These are phyloP conservation scores for Sanderia malayensis DNA, from an alignment of 30 jellyfish, hydroid and myxozoan genomes.

Conservation along the genomic window DNA sequence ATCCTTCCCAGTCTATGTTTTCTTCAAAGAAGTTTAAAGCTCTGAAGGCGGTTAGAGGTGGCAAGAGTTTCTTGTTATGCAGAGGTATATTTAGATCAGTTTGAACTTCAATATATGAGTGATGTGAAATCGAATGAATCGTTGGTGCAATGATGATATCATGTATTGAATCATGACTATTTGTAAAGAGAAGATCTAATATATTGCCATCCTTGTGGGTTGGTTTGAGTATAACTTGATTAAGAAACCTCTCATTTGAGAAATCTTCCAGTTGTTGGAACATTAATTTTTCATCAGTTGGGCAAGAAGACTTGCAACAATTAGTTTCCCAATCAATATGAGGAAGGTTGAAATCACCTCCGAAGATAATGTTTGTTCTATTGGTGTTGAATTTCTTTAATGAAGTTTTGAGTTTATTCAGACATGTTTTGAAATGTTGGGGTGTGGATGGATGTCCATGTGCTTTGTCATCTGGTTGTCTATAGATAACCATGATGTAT, in stretches of 20 bases:
- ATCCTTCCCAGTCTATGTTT: background rate
- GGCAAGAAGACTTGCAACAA: background rate
- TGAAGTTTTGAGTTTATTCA: background rate
- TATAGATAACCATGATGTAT: background rate
- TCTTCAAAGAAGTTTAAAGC: background rate
- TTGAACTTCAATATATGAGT: background rate
- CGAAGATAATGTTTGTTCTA: background rate
- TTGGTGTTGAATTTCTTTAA: background rate
- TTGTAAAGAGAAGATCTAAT: slow-evolving; percentile 10
- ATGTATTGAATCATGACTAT: background rate
- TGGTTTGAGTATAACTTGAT: background rate
- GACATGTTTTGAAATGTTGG: background rate
- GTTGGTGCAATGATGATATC: background rate
- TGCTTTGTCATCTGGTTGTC: slow-evolving; percentile 2
- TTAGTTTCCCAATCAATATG: background rate
- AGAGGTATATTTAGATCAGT: background rate
- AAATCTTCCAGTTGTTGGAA: background rate
- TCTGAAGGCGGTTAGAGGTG: background rate
- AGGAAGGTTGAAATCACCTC: slow-evolving; percentile 29
- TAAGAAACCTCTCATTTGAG: background rate
- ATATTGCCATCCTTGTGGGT: slow-evolving; percentile 15
- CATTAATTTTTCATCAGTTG: background rate
- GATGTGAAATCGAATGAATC: background rate
- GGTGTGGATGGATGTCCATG: slow-evolving; percentile 16
- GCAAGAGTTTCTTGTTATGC: background rate